Evolutionary conservation across 2,113 vertebrate genomes (phyloP).

Genomic region (Ranitomeya variabilis): DNA sequence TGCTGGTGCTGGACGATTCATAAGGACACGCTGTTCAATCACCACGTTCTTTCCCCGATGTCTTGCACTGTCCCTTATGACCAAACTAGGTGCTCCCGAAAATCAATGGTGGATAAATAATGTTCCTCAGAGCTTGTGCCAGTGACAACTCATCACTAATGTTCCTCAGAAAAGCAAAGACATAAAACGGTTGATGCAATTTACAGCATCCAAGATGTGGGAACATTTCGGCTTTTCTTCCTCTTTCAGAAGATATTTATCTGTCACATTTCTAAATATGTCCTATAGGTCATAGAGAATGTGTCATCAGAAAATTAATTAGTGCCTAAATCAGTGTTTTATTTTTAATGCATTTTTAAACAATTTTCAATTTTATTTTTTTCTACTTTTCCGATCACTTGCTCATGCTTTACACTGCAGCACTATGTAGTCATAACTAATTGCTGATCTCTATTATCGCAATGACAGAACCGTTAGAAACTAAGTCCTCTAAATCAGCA

Average conservation of each 20-base stretch:
- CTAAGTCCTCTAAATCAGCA: no score
- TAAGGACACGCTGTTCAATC: slow-evolving; percentile 13
- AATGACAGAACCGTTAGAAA: no score
- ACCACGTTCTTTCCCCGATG: background rate
- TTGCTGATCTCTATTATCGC: no score
- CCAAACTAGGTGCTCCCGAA: background rate
- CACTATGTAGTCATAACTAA: no score
- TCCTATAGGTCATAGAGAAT: background rate
- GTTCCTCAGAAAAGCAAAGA: background rate
- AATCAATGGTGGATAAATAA: slow-evolving; percentile 5
- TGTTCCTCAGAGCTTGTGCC: background rate
- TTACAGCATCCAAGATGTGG: background rate
- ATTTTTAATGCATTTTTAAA: no score
- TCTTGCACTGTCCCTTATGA: background rate
- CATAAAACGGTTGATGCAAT: background rate
- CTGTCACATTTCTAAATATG: background rate
- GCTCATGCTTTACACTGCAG: no score
- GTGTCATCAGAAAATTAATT: no score
- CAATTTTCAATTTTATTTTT: no score
- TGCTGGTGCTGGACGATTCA: background rate
- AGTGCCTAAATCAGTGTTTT: no score
- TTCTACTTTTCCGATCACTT: no score
- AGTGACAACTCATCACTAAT: background rate
- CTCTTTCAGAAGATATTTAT: background rate
- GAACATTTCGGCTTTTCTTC: background rate